Conservation (phyloP, 2,113 vertebrate species). For the Indicator indicator region DNA sequence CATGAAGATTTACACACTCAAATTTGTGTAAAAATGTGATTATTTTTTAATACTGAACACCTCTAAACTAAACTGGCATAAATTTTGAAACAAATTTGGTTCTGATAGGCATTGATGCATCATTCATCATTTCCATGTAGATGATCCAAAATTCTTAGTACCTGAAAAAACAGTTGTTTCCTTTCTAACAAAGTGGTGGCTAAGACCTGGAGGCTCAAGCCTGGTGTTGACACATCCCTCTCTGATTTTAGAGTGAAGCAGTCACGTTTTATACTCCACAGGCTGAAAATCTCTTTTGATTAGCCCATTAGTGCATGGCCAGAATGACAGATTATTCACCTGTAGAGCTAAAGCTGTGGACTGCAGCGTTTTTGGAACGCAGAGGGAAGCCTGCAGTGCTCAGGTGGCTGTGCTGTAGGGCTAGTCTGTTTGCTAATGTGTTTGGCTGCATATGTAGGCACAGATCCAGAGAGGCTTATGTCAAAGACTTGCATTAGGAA, state of each 20-base stretch:
- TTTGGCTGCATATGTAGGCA: conserved; percentile 61
- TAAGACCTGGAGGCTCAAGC: rapidly evolving
- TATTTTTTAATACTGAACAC: neutral
- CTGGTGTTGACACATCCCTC: neutral
- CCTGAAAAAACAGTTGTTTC: neutral
- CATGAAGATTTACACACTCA: neutral
- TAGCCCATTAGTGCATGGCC: conserved; percentile 20
- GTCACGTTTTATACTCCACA: neutral
- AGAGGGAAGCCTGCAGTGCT: conserved; percentile 19
- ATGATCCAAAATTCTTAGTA: rapidly evolving
- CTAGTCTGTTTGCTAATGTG: conserved; percentile 42
- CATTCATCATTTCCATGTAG: neutral
- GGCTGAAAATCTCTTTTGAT: neutral
- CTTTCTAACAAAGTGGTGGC: rapidly evolving
- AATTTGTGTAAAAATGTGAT: neutral
- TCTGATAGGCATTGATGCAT: neutral
- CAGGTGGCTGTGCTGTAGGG: conserved; percentile 24
- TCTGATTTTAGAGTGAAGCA: neutral
- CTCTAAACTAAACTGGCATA: neutral
- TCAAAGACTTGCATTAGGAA: conserved; percentile 62
- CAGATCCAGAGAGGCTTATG: conserved; percentile 70
- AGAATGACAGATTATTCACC: conserved; percentile 22
- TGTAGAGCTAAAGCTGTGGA: conserved; percentile 10
- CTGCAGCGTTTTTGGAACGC: neutral
- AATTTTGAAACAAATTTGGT: neutral